Conservation (phyloP, 1,140 invertebrate genomes). For the Psix sp. region DNA sequence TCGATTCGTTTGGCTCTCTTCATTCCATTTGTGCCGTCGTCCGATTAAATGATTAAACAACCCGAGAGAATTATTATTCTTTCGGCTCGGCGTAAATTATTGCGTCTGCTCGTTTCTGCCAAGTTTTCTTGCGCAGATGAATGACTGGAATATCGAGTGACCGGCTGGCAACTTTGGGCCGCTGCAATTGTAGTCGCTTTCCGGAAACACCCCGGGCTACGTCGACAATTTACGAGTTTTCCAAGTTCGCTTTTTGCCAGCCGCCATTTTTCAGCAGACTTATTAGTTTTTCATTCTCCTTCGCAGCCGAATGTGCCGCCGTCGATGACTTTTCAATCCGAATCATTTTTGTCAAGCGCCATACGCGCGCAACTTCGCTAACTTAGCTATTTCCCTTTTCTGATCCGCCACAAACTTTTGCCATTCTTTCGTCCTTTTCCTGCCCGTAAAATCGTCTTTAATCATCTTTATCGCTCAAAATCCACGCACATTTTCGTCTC, state of each 20-base stretch:
- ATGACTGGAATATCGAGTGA: conserved; percentile 67
- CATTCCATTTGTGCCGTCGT: conserved; percentile 35
- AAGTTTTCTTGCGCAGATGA: conserved; percentile 53
- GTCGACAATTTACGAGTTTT: conserved; percentile 70
- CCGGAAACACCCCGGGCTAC: conserved; percentile 62
- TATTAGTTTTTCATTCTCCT: conserved; percentile 50
- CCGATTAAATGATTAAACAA: conserved; percentile 53
- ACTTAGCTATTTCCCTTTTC: conserved; percentile 38
- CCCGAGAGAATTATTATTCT: conserved; percentile 41
- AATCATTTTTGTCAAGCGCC: conserved; percentile 56
- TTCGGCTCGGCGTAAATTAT: conserved; percentile 27
- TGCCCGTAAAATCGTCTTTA: too few relatives aligned
- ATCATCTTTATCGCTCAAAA: too few relatives aligned
- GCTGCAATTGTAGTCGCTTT: conserved; percentile 63
- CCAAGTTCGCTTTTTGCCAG: conserved; percentile 57
- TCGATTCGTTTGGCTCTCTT: conserved; percentile 36
- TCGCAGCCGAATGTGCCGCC: conserved; percentile 3
- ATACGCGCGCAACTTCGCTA: conserved; percentile 21
- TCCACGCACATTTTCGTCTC: background rate
- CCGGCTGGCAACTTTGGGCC: conserved; percentile 49
- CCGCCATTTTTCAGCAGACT: conserved; percentile 44
- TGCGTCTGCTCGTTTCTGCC: conserved; percentile 31
- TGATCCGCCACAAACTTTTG: too few relatives aligned
- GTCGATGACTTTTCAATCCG: conserved; percentile 46
- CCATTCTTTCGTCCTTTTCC: too few relatives aligned